Evolutionary conservation across 2,113 vertebrate species (phyloP).

Genomic region (Pelecanus crispus): DNA sequence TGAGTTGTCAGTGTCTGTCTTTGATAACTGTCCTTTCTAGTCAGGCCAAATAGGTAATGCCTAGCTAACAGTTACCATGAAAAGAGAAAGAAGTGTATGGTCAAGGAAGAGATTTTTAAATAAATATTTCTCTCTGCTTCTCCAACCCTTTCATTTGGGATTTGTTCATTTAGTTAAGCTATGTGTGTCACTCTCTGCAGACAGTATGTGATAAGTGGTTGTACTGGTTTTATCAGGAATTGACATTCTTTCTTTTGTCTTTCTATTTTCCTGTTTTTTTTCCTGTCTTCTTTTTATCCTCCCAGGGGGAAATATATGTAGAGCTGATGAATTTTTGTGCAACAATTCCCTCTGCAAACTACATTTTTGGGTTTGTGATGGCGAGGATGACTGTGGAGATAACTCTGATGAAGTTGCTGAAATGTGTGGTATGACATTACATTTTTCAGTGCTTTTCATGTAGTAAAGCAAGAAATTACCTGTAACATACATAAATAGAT

Average conservation of each 20-base stretch:
- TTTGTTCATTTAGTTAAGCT: neutral
- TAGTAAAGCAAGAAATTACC: neutral
- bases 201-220: neutral
- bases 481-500: neutral
- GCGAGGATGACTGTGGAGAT: constrained; percentile 97
- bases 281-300: neutral
- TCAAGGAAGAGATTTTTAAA: neutral
- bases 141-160: neutral
- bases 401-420: constrained; percentile 93
- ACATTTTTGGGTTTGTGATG: constrained; percentile 93
- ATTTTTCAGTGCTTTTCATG: neutral
- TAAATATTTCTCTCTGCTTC: neutral
- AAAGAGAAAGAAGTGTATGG: no score
- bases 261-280: neutral
- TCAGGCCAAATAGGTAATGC: neutral
- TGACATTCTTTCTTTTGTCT: neutral
- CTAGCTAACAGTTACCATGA: neutral
- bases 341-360: constrained; percentile 98
- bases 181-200: neutral
- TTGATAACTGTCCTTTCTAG: neutral
- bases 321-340: constrained; percentile 92
- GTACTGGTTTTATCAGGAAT: neutral
- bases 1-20: neutral
- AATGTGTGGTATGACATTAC: constrained; percentile 84
- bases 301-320: constrained; percentile 86